These are phyloP conservation scores for Tinea semifulvella DNA, from an alignment of 2,888 invertebrate species.

Conservation along the genomic window DNA sequence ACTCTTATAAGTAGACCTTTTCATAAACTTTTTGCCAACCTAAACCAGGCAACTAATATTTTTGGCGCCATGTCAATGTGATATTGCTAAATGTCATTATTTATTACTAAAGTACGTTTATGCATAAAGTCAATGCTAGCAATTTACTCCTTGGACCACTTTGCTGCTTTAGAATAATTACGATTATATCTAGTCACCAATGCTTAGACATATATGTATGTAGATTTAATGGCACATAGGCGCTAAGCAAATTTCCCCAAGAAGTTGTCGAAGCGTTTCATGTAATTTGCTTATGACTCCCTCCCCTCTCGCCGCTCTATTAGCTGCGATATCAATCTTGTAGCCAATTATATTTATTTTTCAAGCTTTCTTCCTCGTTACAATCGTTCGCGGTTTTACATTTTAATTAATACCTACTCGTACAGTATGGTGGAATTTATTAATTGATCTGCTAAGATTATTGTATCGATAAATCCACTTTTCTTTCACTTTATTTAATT, in stretches of 20 bases:
- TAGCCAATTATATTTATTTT: conserved; percentile 4
- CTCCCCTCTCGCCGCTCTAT: background rate
- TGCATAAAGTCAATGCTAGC: too few relatives aligned
- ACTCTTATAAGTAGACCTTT: too few relatives aligned
- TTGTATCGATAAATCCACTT: background rate
- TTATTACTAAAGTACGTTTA: too few relatives aligned
- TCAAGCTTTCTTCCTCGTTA: conserved; percentile 11
- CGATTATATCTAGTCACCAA: too few relatives aligned
- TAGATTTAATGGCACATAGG: too few relatives aligned
- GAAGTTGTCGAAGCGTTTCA: background rate
- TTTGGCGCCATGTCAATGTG: too few relatives aligned
- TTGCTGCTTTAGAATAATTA: too few relatives aligned
- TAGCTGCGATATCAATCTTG: conserved; percentile 11
- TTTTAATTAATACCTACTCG: background rate
- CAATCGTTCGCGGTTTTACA: conserved; percentile 2
- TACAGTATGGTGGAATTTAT: background rate
- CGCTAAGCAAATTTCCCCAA: conserved; percentile 6
- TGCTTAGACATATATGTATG: too few relatives aligned
- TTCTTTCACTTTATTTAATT: background rate
- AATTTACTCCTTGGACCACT: too few relatives aligned
- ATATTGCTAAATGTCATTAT: too few relatives aligned
- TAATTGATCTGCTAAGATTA: background rate
- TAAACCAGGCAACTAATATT: too few relatives aligned
- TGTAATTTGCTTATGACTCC: background rate
- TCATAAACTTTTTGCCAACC: too few relatives aligned